Percentiles rank a stretch among this genome's conserved stretches.
Evolutionary conservation across 2,113 vertebrate species (phyloP).

Genomic region (Rostratula benghalensis): DNA sequence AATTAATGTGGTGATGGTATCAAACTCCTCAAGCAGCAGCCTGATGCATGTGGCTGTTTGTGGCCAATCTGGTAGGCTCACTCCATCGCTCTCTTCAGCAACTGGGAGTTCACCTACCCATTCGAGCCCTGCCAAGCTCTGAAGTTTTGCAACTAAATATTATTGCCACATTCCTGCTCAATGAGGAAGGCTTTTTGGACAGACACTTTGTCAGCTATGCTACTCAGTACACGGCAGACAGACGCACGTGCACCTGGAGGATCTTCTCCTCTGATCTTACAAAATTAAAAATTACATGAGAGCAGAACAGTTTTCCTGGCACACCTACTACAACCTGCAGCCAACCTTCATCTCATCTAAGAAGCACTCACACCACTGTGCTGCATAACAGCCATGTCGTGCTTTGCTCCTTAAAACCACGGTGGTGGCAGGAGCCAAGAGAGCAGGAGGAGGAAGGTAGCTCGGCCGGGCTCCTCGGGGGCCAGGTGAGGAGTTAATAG

Average conservation of each 20-base stretch:
- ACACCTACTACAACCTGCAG: neutral
- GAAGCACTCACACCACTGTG: neutral
- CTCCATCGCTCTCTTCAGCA: neutral
- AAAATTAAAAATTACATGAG: neutral
- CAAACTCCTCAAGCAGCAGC: neutral
- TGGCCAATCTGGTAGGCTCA: neutral
- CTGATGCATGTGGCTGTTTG: neutral
- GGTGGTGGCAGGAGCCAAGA: neutral
- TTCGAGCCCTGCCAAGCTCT: neutral
- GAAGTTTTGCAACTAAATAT: neutral
- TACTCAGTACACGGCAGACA: neutral
- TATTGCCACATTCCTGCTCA: neutral
- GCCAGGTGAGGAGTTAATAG: neutral
- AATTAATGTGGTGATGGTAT: neutral
- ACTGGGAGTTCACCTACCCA: neutral
- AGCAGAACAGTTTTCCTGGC: conserved; percentile 28
- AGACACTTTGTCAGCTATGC: neutral
- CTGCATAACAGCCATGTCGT: neutral
- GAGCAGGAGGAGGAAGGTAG: neutral
- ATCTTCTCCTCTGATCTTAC: neutral
- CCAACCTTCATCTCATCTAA: neutral
- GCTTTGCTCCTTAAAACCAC: neutral
- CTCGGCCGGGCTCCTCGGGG: fast-evolving
- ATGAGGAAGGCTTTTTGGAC: neutral
- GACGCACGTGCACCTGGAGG: neutral